These are phyloP conservation scores for Phenganax marumi DNA, from an alignment of 92 coral and sea anemone species.

Conservation along the genomic window DNA sequence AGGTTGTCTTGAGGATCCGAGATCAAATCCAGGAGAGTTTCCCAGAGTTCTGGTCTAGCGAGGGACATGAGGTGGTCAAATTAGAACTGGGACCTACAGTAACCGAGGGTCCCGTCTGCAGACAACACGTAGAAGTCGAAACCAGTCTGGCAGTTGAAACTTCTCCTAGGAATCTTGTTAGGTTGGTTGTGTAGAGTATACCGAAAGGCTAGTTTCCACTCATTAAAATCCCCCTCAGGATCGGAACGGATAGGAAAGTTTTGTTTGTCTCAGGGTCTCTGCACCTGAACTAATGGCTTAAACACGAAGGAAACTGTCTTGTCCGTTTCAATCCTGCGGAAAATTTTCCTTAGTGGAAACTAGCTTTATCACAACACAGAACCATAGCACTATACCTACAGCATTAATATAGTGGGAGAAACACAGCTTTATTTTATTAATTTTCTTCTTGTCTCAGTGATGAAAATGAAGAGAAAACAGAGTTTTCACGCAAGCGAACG, in stretches of 20 bases:
- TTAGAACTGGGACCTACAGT: slow-evolving; percentile 79
- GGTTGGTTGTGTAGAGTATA: neutral
- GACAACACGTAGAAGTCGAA: slow-evolving; percentile 86
- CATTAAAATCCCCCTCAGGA: no score
- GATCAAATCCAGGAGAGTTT: slow-evolving; percentile 74
- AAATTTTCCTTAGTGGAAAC: no score
- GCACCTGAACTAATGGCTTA: no score
- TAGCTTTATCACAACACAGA: no score
- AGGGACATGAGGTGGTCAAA: slow-evolving; percentile 84
- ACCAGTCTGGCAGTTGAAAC: slow-evolving; percentile 83
- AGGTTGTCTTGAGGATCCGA: slow-evolving; percentile 80
- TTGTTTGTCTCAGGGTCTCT: no score
- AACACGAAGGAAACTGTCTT: no score
- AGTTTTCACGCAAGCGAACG: slow-evolving; percentile 73
- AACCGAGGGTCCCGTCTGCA: slow-evolving; percentile 79
- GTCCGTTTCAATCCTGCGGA: no score
- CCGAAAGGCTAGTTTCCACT: neutral
- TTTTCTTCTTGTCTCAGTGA: neutral
- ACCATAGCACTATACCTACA: no score
- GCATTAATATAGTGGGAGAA: neutral
- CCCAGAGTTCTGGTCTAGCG: slow-evolving; percentile 68
- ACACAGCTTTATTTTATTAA: neutral
- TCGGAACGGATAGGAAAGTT: no score
- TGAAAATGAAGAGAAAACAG: slow-evolving; percentile 62
- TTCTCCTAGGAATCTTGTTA: slow-evolving; percentile 36